Percentiles rank a stretch among this genome's conserved stretches.
Conservation (phyloP, 2,113 vertebrate species). For the Ictalurus furcatus region DNA sequence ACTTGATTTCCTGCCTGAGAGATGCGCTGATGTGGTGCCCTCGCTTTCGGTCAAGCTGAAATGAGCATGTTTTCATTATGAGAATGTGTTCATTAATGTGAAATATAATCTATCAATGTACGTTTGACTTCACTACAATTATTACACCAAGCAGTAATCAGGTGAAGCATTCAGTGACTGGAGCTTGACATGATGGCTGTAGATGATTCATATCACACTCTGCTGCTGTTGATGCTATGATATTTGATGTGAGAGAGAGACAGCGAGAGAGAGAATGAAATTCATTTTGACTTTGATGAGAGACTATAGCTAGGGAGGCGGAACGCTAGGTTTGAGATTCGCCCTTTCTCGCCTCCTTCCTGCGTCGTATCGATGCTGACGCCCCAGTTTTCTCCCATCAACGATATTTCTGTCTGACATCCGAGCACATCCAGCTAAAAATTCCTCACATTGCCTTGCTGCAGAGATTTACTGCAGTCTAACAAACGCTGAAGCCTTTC, state of each 20-base stretch:
- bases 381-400: conserved; percentile 34
- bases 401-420: conserved; percentile 38
- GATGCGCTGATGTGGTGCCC: not conserved
- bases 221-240: not conserved
- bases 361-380: conserved; percentile 31
- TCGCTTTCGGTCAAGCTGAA: not conserved
- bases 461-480: conserved; percentile 16
- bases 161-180: not conserved
- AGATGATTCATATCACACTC: conserved; percentile 17
- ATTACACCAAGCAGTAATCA: not conserved
- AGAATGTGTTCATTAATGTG: not conserved
- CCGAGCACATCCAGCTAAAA: conserved; percentile 37
- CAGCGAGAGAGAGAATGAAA: not conserved
- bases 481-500: conserved; percentile 1
- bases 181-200: conserved; percentile 10
- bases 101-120: not conserved
- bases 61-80: not conserved
- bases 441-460: conserved; percentile 8
- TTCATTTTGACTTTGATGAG: conserved; percentile 34
- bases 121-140: not conserved
- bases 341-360: conserved; percentile 19
- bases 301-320: not conserved
- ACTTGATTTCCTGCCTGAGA: not conserved
- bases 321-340: not conserved
- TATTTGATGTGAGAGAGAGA: not conserved